Percentiles rank a stretch among this genome's conserved stretches.
Conservation (phyloP, 2,113 vertebrate species). For the Sander vitreus region DNA sequence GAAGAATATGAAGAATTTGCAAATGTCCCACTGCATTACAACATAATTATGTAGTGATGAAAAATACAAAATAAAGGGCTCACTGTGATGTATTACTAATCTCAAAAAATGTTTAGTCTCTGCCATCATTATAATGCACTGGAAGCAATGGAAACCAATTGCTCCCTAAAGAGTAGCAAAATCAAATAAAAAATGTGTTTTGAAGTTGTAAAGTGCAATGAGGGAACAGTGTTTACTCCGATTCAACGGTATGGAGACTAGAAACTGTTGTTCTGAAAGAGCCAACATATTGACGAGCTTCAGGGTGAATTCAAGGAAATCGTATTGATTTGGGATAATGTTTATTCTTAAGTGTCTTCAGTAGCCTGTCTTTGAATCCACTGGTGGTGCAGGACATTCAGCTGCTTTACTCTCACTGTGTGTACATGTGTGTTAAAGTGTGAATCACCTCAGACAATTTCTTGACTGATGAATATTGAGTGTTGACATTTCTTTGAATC, state of each 20-base stretch:
- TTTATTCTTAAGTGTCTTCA: conserved; percentile 4
- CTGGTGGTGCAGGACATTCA: not conserved
- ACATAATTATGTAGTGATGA: not conserved
- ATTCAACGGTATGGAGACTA: not conserved
- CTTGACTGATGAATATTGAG: conserved; percentile 50
- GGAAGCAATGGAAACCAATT: not conserved
- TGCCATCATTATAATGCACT: not conserved
- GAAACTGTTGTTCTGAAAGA: not conserved
- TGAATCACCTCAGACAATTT: conserved; percentile 19
- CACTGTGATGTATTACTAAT: not conserved
- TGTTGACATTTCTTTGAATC: conserved; percentile 54
- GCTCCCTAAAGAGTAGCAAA: not conserved
- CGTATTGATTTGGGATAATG: conserved; percentile 21
- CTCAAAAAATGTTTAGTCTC: not conserved
- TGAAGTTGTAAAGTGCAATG: conserved; percentile 32
- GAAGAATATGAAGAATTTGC: not conserved
- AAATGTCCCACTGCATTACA: not conserved
- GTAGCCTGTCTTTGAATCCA: not conserved
- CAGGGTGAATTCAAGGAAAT: conserved; percentile 19
- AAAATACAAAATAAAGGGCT: not conserved
- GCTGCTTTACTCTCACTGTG: not conserved
- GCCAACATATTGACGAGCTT: conserved; percentile 15
- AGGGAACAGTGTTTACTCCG: not conserved
- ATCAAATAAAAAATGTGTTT: not conserved
- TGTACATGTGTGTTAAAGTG: not conserved